Evolutionary conservation across 1,140 invertebrate genomes (phyloP).

Genomic region (Neodiprion fabricii): DNA sequence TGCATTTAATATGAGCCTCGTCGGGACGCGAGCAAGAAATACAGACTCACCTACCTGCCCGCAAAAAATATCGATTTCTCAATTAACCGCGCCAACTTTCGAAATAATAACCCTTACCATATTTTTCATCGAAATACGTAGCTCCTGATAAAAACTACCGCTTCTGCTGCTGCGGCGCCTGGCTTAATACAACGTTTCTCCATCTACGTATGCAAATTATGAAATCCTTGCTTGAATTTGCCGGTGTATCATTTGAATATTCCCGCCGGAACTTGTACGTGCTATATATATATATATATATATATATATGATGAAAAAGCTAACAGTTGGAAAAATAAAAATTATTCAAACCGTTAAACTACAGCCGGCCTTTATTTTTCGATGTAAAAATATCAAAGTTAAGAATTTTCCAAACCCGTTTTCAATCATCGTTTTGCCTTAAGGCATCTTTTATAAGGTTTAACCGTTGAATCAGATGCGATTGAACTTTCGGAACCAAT

Average conservation of each 20-base stretch:
- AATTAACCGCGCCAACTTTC: neutral
- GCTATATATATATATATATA: neutral
- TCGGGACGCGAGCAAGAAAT: neutral
- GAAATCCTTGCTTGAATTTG: neutral
- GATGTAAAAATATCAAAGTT: too few species aligned
- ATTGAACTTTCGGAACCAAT: too few species aligned
- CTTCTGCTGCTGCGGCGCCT: too few species aligned
- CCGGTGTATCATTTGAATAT: neutral
- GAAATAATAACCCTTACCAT: neutral
- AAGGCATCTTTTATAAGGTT: too few species aligned
- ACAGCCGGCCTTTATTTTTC: too few species aligned
- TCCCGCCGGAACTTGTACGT: neutral
- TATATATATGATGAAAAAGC: neutral
- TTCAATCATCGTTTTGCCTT: too few species aligned
- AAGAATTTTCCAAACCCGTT: too few species aligned
- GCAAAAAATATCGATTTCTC: neutral
- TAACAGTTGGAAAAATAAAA: neutral
- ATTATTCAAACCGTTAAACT: neutral
- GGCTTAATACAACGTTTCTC: too few species aligned
- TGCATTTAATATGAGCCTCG: neutral
- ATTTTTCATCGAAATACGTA: neutral
- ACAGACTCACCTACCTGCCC: neutral
- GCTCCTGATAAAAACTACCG: too few species aligned
- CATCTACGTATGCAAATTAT: too few species aligned
- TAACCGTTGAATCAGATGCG: too few species aligned